A percentile compares a stretch with the other conserved stretches of the same genome.
Evolutionary conservation across 1,140 invertebrate genomes (phyloP).

Genomic region (Acyrthosiphon pisum): DNA sequence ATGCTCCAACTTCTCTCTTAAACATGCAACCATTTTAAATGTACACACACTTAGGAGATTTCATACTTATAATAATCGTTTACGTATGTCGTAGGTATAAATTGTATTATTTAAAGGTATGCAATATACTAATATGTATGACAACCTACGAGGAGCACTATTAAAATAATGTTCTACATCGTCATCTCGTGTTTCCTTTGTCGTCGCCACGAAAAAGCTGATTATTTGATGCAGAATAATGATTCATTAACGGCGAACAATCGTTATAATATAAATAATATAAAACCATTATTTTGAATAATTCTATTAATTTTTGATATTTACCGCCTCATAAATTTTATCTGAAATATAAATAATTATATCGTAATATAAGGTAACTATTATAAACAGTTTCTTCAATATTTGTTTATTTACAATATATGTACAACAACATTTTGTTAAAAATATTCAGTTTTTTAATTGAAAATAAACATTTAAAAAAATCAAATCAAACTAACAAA

Average conservation of each 20-base stretch:
- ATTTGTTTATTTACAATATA: background rate
- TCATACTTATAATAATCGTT: background rate
- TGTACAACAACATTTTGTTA: background rate
- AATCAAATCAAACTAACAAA: too few relatives aligned
- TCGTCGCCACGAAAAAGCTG: accelerated
- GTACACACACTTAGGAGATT: background rate
- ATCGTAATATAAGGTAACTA: background rate
- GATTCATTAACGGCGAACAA: background rate
- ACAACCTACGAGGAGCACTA: background rate
- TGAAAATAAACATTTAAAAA: too few relatives aligned
- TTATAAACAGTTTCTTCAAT: background rate
- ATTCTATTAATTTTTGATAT: background rate
- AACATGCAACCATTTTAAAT: background rate
- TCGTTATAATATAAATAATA: background rate
- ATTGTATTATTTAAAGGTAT: background rate
- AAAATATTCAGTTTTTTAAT: background rate
- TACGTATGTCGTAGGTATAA: background rate
- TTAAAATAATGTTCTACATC: background rate
- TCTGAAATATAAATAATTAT: background rate
- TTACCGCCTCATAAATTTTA: background rate
- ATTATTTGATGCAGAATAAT: background rate
- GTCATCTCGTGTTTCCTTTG: background rate
- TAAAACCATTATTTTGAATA: background rate
- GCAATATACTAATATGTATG: background rate
- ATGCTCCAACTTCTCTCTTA: background rate